Percentiles rank a stretch among this genome's conserved stretches.
phyloP scores from a whole-genome alignment of 2,888 invertebrate species.

The Cyclophora punctaria region DNA sequence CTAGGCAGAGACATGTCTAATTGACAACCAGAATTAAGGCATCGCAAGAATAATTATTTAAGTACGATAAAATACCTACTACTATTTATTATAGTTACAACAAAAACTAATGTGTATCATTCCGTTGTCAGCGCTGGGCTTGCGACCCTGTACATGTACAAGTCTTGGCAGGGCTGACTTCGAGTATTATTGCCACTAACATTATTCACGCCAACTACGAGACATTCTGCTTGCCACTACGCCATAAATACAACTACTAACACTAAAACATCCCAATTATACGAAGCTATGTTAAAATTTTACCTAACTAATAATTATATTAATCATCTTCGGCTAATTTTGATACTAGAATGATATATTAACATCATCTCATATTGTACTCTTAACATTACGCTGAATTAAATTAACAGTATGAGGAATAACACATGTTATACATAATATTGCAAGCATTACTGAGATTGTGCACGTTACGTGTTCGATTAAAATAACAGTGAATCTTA shows the following conservation, averaged over 20 bases:
- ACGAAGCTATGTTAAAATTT: slow-evolving; percentile 75
- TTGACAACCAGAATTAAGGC: slow-evolving; percentile 78
- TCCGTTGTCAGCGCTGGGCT: slow-evolving; percentile 36
- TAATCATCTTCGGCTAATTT: slow-evolving; percentile 76
- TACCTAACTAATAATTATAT: slow-evolving; percentile 73
- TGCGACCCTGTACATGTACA: slow-evolving; percentile 31
- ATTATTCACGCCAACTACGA: slow-evolving; percentile 56
- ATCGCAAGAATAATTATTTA: slow-evolving; percentile 77
- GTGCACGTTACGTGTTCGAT: slow-evolving; percentile 66
- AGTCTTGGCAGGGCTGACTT: slow-evolving; percentile 56
- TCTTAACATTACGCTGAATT: slow-evolving; percentile 73
- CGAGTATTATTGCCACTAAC: slow-evolving; percentile 73
- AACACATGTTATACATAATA: slow-evolving; percentile 63
- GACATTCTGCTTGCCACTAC: slow-evolving; percentile 65
- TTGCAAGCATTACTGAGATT: slow-evolving; percentile 76
- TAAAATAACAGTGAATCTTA: slow-evolving; percentile 52
- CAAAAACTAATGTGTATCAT: slow-evolving; percentile 66
- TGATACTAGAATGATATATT: slow-evolving; percentile 74
- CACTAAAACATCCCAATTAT: slow-evolving; percentile 75
- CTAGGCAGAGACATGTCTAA: slow-evolving; percentile 75
- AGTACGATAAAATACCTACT: slow-evolving; percentile 76
- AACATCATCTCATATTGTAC: slow-evolving; percentile 75
- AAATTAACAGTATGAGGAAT: slow-evolving; percentile 63
- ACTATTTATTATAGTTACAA: slow-evolving; percentile 75
- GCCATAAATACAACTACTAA: slow-evolving; percentile 64